A percentile compares a stretch with the other conserved stretches of the same genome.
phyloP scores from a whole-genome alignment of 2,888 invertebrate genomes.

The Kryphioiulus occultus region DNA sequence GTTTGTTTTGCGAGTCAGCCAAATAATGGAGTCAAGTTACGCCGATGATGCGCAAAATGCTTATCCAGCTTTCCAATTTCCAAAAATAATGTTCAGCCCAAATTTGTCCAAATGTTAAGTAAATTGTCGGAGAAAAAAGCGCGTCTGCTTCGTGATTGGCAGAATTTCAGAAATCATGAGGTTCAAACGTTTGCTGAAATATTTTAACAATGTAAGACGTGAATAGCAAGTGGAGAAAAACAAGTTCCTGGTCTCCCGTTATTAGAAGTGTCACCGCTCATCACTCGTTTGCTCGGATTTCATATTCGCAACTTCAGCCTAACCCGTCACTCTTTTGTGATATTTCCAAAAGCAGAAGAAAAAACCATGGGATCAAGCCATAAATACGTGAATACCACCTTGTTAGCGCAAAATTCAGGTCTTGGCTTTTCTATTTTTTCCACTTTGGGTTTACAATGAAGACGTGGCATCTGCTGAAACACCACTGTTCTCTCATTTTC shows the following conservation, averaged over 20 bases:
- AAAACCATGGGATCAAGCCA: slow-evolving; percentile 8
- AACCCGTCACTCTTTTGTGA: slow-evolving; percentile 26
- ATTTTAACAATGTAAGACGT: slow-evolving; percentile 35
- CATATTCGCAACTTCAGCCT: slow-evolving; percentile 27
- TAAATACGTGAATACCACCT: slow-evolving; percentile 26
- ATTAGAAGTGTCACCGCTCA: slow-evolving; percentile 30
- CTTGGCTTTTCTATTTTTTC: neutral
- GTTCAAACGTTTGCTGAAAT: slow-evolving; percentile 12
- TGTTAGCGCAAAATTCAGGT: slow-evolving; percentile 20
- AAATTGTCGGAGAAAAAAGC: neutral
- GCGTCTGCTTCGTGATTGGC: slow-evolving; percentile 4
- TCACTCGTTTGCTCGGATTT: slow-evolving; percentile 24
- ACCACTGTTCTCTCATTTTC: neutral
- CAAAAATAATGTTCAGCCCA: slow-evolving; percentile 16
- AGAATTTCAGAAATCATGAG: slow-evolving; percentile 35
- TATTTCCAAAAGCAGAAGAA: neutral
- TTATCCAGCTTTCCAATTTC: slow-evolving; percentile 20
- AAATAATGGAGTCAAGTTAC: slow-evolving; percentile 12
- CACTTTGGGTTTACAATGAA: neutral
- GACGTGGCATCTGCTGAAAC: neutral
- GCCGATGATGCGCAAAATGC: slow-evolving; percentile 4
- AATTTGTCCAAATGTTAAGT: slow-evolving; percentile 14
- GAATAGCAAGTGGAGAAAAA: slow-evolving; percentile 31
- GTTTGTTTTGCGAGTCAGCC: neutral
- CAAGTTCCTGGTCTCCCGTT: slow-evolving; percentile 31